phyloP scores from a whole-genome alignment of 2,797 vertebrate species.

The Syncerus caffer region DNA sequence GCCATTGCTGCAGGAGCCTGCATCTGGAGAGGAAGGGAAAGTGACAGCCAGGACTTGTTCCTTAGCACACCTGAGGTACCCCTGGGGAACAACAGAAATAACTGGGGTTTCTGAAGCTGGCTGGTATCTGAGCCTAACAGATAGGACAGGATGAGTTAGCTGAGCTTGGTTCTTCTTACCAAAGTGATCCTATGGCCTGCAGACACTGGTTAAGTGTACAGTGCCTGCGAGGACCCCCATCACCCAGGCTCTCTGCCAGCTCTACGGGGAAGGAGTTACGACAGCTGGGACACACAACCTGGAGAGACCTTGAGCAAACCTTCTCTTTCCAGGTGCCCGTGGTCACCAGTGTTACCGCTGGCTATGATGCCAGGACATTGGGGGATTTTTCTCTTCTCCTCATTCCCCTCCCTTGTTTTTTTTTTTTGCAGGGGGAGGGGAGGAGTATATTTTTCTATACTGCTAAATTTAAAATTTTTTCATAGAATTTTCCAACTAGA shows the following conservation, averaged over 20 bases:
- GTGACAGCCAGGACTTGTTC: not conserved
- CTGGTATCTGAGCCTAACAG: not conserved
- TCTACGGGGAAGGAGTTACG: not conserved
- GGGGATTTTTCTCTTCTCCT: not conserved
- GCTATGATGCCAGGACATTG: not conserved
- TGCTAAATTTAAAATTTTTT: not conserved
- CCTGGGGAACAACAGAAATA: not conserved
- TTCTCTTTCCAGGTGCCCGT: accelerated
- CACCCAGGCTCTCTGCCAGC: accelerated
- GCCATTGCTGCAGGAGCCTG: not conserved
- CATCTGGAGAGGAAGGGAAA: not conserved
- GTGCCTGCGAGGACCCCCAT: too few relatives aligned
- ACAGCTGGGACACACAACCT: not conserved
- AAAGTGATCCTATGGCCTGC: not conserved
- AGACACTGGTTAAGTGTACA: not conserved
- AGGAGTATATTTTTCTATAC: not conserved
- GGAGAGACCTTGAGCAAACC: not conserved
- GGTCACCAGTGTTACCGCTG: not conserved
- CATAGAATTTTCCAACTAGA: not conserved
- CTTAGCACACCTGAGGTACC: not conserved
- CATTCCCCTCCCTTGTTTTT: not conserved
- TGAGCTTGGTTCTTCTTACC: not conserved
- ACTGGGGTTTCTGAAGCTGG: not conserved
- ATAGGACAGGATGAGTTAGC: not conserved
- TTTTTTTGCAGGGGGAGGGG: too few relatives aligned